A percentile compares a stretch with the other conserved stretches of the same genome.
phyloP scores from a whole-genome alignment of 2,888 invertebrate genomes.

The Pharmacophagus antenor region DNA sequence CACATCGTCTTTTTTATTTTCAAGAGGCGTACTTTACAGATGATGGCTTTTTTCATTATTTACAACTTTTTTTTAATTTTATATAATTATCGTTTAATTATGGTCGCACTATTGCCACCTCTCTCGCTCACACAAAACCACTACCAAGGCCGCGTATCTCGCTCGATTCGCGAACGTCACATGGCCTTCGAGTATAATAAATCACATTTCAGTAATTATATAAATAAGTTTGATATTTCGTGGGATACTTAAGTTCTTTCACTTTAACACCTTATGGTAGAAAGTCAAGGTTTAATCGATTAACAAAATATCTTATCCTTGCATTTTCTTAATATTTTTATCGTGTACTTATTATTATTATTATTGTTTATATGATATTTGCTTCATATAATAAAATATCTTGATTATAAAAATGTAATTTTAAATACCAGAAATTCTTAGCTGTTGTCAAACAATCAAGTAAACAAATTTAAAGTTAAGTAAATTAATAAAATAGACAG shows the following conservation, averaged over 20 bases:
- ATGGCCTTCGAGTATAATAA: slow-evolving; percentile 28
- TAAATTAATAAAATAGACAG: too few species aligned
- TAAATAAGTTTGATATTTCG: slow-evolving; percentile 15
- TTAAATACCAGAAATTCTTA: too few species aligned
- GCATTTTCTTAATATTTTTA: not conserved
- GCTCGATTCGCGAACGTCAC: slow-evolving; percentile 23
- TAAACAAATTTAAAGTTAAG: too few species aligned
- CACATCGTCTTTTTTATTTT: too few species aligned
- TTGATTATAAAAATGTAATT: too few species aligned
- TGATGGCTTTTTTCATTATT: too few species aligned
- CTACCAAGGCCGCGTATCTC: slow-evolving; percentile 35
- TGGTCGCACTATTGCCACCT: slow-evolving; percentile 25
- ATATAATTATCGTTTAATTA: not conserved
- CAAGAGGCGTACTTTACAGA: too few species aligned
- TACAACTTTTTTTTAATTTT: too few species aligned
- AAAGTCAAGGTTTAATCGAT: slow-evolving; percentile 26
- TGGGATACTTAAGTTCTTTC: slow-evolving; percentile 20
- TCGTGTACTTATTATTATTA: too few species aligned
- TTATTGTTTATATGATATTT: too few species aligned
- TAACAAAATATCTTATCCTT: not conserved
- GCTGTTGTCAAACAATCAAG: too few species aligned
- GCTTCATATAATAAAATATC: too few species aligned
- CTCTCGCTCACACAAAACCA: slow-evolving; percentile 40
- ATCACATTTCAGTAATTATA: slow-evolving; percentile 24
- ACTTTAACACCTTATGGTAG: slow-evolving; percentile 23